Evolutionary conservation across 2,113 vertebrate species (phyloP).

Genomic region (Dendrocopos noguchii): DNA sequence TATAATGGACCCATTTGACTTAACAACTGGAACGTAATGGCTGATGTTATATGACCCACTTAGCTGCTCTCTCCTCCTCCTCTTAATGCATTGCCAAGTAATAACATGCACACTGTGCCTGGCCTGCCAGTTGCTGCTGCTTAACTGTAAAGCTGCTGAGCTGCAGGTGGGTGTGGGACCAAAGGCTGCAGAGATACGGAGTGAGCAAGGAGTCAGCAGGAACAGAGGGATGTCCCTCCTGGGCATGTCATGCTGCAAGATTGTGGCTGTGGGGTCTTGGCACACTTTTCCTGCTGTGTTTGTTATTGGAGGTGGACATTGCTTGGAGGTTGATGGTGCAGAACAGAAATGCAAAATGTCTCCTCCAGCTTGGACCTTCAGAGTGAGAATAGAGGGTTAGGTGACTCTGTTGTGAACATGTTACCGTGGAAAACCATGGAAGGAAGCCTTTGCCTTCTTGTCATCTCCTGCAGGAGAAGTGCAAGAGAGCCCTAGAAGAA

Average conservation of each 20-base stretch:
- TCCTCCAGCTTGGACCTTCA: neutral
- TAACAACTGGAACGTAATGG: slow-evolving; percentile 30
- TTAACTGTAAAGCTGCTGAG: slow-evolving; percentile 32
- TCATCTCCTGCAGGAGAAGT: neutral
- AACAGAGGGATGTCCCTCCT: neutral
- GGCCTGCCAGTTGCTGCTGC: slow-evolving; percentile 28
- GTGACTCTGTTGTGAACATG: neutral
- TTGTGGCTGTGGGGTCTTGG: neutral
- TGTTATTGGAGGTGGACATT: neutral
- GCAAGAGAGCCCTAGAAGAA: neutral
- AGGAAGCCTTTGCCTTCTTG: neutral
- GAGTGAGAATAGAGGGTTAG: neutral
- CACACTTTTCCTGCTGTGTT: rapidly evolving
- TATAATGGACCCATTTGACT: slow-evolving; percentile 40
- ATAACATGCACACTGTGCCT: neutral
- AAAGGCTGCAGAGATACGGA: neutral
- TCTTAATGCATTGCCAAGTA: neutral
- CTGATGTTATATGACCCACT: slow-evolving; percentile 31
- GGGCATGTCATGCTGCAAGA: neutral
- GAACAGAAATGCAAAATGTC: neutral
- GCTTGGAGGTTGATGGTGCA: neutral
- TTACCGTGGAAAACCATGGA: neutral
- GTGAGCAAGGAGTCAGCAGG: neutral
- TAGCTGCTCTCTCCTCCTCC: neutral
- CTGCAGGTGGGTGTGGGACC: neutral